Conservation (phyloP, 2,888 invertebrate species). For the Eubasilissa splendida region DNA sequence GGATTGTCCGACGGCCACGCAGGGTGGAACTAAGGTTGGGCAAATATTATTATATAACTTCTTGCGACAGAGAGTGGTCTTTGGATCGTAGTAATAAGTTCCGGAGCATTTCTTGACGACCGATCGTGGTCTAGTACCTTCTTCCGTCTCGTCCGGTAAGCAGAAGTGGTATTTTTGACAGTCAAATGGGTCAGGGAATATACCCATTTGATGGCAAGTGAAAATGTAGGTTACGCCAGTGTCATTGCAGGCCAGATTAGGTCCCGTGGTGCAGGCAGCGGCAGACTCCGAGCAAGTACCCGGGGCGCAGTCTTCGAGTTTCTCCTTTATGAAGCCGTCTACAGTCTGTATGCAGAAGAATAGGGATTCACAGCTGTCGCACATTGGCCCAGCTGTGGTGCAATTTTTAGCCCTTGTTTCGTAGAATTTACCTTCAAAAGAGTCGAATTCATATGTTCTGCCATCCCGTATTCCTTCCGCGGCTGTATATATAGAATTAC, state of each 20-base stretch:
- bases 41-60: constrained; percentile 14
- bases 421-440: not conserved
- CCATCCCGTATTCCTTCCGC: not conserved
- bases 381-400: constrained; percentile 5
- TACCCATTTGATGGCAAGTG: constrained; percentile 64
- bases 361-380: not conserved
- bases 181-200: constrained; percentile 69
- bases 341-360: not conserved
- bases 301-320: not conserved
- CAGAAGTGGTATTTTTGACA: constrained; percentile 70
- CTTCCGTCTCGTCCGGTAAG: constrained; percentile 66
- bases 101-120: constrained; percentile 65
- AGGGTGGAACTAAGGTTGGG: not conserved
- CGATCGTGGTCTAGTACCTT: constrained; percentile 66
- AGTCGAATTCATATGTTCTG: not conserved
- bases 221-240: not conserved
- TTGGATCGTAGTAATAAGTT: constrained; percentile 67
- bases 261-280: not conserved
- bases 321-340: not conserved
- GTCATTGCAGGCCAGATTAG: constrained; percentile 10
- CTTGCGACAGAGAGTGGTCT: constrained; percentile 67
- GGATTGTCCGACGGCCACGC: not conserved
- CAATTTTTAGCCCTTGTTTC: not conserved
- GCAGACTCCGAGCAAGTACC: constrained; percentile 23
- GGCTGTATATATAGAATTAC: not conserved